These are phyloP conservation scores for Mythimna ferrago DNA, from an alignment of 2,888 invertebrate species.

Conservation along the genomic window DNA sequence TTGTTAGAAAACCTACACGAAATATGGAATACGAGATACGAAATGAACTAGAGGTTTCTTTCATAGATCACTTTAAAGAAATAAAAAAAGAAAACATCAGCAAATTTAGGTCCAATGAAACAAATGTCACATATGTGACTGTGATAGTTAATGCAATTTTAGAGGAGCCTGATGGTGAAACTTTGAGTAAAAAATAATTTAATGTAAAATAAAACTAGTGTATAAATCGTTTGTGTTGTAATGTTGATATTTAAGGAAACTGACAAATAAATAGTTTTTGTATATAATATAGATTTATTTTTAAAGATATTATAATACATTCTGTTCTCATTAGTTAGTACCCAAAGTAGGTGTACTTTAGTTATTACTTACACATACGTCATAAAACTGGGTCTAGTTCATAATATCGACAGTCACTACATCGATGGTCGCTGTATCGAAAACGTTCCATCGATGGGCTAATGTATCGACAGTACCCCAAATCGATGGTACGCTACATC, in stretches of 20 bases:
- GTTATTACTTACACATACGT: too few species aligned
- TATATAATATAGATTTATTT: too few species aligned
- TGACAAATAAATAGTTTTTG: not conserved
- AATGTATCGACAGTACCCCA: too few species aligned
- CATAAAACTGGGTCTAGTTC: too few species aligned
- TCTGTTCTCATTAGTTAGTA: too few species aligned
- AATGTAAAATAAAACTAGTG: not conserved
- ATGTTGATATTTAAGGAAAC: conserved; percentile 22
- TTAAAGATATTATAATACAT: too few species aligned
- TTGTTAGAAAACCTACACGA: not conserved
- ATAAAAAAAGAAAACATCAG: not conserved
- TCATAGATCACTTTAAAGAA: conserved; percentile 22
- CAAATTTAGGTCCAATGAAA: not conserved
- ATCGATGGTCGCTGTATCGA: too few species aligned
- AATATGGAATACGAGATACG: conserved; percentile 12
- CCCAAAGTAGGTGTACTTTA: too few species aligned
- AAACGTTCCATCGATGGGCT: too few species aligned
- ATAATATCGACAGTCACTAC: too few species aligned
- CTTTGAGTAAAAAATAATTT: not conserved
- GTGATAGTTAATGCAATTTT: conserved; percentile 14
- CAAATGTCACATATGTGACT: conserved; percentile 10
- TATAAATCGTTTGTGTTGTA: conserved; percentile 12
- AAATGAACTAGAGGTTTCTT: conserved; percentile 31
- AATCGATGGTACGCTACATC: too few species aligned
- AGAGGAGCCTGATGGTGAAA: conserved; percentile 9